Percentiles rank a stretch among this genome's conserved stretches.
These are phyloP conservation scores for Malachius bipustulatus DNA, from an alignment of 2,888 invertebrate species.

Conservation along the genomic window DNA sequence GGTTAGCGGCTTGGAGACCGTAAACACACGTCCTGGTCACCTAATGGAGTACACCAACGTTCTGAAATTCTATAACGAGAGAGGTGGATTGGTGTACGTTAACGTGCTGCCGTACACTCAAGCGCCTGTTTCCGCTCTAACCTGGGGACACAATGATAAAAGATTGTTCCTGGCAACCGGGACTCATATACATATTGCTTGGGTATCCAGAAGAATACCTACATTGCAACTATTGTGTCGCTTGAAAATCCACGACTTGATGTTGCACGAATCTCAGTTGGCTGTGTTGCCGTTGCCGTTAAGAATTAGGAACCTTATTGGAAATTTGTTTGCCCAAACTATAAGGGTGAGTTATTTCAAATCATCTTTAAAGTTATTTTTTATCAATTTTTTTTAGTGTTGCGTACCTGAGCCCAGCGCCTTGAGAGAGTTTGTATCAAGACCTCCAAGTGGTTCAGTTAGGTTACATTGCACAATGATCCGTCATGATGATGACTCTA, in stretches of 20 bases:
- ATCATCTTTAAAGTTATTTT: neutral
- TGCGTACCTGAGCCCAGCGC: constrained; percentile 85
- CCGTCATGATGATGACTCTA: constrained; percentile 76
- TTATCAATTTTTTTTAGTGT: constrained; percentile 48
- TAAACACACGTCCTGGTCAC: constrained; percentile 25
- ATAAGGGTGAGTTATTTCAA: constrained; percentile 58
- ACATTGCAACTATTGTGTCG: constrained; percentile 83
- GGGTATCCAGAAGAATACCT: constrained; percentile 83
- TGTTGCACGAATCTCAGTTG: constrained; percentile 62
- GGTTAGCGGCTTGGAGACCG: constrained; percentile 68
- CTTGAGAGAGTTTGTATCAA: constrained; percentile 84
- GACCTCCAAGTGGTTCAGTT: constrained; percentile 72
- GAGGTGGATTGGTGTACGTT: constrained; percentile 70
- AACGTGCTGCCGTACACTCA: constrained; percentile 64
- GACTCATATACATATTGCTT: constrained; percentile 82
- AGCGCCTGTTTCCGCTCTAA: constrained; percentile 82
- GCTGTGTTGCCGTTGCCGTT: constrained; percentile 76
- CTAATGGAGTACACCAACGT: constrained; percentile 60
- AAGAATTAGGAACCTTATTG: constrained; percentile 71
- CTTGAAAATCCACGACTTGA: constrained; percentile 63
- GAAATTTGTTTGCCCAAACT: constrained; percentile 84
- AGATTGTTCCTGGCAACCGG: constrained; percentile 90
- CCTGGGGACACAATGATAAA: constrained; percentile 98
- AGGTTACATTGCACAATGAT: constrained; percentile 97
- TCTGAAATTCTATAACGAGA: constrained; percentile 84